Evolutionary conservation across 2,888 invertebrate species (phyloP).

Genomic region (Pristionchus maxplancki): DNA sequence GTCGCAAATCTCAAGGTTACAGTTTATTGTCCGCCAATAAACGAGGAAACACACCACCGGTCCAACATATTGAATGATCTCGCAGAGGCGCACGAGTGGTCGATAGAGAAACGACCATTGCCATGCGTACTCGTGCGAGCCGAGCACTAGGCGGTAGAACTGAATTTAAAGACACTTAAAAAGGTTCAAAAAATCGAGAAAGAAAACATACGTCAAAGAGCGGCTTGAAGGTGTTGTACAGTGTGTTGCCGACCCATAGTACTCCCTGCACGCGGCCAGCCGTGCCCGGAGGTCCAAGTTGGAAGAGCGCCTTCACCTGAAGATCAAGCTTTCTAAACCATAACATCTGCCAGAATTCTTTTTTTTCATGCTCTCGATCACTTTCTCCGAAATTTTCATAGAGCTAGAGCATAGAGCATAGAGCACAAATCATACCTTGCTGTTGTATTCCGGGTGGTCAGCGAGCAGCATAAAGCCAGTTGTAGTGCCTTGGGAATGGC

Average conservation of each 20-base stretch:
- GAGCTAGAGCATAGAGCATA: too few relatives aligned
- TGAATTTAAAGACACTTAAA: background rate
- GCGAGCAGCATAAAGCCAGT: background rate
- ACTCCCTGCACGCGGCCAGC: background rate
- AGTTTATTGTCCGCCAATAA: too few relatives aligned
- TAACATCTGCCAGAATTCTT: too few relatives aligned
- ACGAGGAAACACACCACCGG: background rate
- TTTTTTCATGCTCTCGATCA: too few relatives aligned
- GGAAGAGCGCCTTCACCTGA: background rate
- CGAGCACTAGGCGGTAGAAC: background rate
- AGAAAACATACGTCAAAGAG: background rate
- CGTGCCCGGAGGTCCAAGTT: background rate
- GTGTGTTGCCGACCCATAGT: background rate
- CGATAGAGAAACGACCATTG: background rate
- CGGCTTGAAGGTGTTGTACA: background rate
- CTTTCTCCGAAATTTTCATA: background rate
- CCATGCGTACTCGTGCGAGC: background rate
- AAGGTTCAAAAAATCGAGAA: background rate
- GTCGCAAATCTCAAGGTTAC: background rate
- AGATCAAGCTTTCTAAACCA: background rate
- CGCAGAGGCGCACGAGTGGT: background rate
- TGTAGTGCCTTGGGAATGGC: background rate
- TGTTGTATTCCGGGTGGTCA: background rate
- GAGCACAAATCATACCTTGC: background rate
- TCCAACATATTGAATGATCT: background rate